These are phyloP conservation scores for Platygyra sinensis DNA, from an alignment of 64 coral and sea anemone species.

Conservation along the genomic window DNA sequence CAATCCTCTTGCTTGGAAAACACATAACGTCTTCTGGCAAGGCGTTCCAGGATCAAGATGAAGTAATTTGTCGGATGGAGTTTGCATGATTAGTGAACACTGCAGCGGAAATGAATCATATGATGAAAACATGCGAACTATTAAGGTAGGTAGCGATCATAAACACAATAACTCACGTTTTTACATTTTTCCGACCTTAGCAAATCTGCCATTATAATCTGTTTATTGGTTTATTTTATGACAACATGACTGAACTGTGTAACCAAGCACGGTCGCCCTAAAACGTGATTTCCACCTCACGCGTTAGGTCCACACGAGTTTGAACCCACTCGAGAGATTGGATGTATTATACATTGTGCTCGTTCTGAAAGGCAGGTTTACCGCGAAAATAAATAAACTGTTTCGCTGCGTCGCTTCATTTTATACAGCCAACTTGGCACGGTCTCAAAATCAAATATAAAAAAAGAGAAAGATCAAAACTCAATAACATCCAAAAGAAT, in stretches of 20 bases:
- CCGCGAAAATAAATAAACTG: too few relatives aligned
- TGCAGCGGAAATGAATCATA: background rate
- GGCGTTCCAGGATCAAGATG: background rate
- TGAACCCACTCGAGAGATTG: too few relatives aligned
- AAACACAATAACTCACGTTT: background rate
- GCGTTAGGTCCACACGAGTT: background rate
- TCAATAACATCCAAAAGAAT: too few relatives aligned
- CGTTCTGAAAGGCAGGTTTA: too few relatives aligned
- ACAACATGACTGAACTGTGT: background rate
- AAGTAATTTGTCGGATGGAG: background rate
- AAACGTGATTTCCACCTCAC: constrained; percentile 3
- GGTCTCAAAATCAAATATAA: too few relatives aligned
- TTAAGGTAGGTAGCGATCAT: too few relatives aligned
- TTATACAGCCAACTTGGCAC: too few relatives aligned
- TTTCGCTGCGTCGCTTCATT: too few relatives aligned
- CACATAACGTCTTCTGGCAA: background rate
- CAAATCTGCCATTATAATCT: background rate
- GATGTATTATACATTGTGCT: too few relatives aligned
- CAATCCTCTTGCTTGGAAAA: background rate
- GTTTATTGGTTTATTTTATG: background rate
- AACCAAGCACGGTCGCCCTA: background rate
- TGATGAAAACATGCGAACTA: too few relatives aligned
- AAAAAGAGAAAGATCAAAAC: too few relatives aligned
- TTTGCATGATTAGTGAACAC: background rate
- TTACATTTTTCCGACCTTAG: background rate